A percentile compares a stretch with the other conserved stretches of the same genome.
These are phyloP conservation scores for Ptychodera flava DNA, from an alignment of 35 echinoderm and acorn worm genomes.

Conservation along the genomic window DNA sequence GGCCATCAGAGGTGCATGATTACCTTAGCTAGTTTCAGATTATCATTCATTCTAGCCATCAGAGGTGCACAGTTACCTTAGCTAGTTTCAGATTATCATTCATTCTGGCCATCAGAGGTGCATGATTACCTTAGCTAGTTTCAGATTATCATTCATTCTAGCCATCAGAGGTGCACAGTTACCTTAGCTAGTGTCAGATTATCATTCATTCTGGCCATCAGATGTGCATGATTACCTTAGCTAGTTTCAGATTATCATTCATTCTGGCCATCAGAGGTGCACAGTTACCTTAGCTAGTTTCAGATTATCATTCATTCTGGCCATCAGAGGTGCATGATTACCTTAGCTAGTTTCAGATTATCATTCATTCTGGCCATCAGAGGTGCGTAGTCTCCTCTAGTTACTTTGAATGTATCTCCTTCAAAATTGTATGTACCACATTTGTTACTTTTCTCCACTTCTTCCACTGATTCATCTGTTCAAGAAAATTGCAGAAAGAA, in stretches of 20 bases:
- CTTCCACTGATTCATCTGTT: not conserved
- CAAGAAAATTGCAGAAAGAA: not conserved
- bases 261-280: constrained; percentile 64
- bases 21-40: constrained; percentile 77
- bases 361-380: constrained; percentile 68
- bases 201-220: constrained; percentile 62
- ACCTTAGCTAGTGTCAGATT: constrained; percentile 79
- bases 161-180: constrained; percentile 80
- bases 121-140: constrained; percentile 78
- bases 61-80: constrained; percentile 76
- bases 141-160: constrained; percentile 58
- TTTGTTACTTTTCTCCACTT: not conserved
- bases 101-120: constrained; percentile 63
- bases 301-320: constrained; percentile 59
- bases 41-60: constrained; percentile 62
- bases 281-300: constrained; percentile 80
- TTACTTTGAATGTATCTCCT: constrained; percentile 54
- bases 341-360: constrained; percentile 80
- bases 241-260: constrained; percentile 64
- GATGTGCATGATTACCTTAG: constrained; percentile 72
- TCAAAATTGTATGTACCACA: constrained; percentile 54
- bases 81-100: constrained; percentile 71
- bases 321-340: constrained; percentile 71
- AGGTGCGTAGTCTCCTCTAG: constrained; percentile 68
- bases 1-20: constrained; percentile 73